Conservation (phyloP, 2,888 invertebrate species). For the Malthinus flaveolus region DNA sequence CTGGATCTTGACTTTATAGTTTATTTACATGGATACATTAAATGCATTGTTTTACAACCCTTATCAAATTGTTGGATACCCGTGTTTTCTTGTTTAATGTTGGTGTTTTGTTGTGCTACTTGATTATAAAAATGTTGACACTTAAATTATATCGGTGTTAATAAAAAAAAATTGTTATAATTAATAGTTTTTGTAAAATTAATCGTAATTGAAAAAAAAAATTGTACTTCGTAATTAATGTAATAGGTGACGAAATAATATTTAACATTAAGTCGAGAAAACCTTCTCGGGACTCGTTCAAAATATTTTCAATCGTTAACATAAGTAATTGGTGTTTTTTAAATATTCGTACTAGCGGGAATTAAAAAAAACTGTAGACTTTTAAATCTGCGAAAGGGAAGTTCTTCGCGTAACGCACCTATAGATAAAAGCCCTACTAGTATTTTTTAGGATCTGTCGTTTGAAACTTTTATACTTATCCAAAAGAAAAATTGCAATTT, state of each 20-base stretch:
- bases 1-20: constrained; percentile 16
- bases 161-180: constrained; percentile 8
- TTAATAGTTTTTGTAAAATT: constrained; percentile 1
- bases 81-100: constrained; percentile 8
- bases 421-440: constrained; percentile 20
- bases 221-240: not conserved
- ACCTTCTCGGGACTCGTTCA: not conserved
- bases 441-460: constrained; percentile 18
- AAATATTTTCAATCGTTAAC: constrained; percentile 1
- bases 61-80: constrained; percentile 14
- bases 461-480: constrained; percentile 15
- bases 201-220: constrained; percentile 1
- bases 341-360: constrained; percentile 1
- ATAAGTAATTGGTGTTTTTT: constrained; percentile 7
- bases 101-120: constrained; percentile 13
- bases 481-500: constrained; percentile 24
- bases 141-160: constrained; percentile 11
- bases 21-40: constrained; percentile 11
- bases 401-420: constrained; percentile 12
- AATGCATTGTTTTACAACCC: constrained; percentile 15
- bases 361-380: constrained; percentile 8
- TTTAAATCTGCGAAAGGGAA: constrained; percentile 11
- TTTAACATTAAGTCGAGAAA: not conserved
- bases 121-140: constrained; percentile 10
- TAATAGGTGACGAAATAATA: not conserved